Conservation (phyloP, 1,140 invertebrate species). For the Zeugodacus cucurbitae region DNA sequence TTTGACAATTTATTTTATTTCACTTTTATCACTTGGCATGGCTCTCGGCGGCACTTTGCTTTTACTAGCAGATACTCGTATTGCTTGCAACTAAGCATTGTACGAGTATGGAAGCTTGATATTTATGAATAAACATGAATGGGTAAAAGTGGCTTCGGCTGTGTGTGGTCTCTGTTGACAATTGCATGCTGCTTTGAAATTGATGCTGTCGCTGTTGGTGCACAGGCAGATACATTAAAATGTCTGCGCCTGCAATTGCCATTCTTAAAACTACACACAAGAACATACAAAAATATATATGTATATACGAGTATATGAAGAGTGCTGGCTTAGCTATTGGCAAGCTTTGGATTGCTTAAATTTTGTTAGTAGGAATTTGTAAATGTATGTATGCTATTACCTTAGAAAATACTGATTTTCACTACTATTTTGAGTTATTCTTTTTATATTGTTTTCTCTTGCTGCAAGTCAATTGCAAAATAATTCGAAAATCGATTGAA, state of each 20-base stretch:
- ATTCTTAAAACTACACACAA: background rate
- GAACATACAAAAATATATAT: background rate
- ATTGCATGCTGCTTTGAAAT: conserved; percentile 24
- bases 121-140: conserved; percentile 24
- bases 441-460: background rate
- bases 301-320: no score
- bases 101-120: background rate
- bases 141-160: background rate
- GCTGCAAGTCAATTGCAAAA: background rate
- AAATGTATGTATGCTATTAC: background rate
- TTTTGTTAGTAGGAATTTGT: background rate
- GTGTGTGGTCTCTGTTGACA: background rate
- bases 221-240: background rate
- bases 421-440: background rate
- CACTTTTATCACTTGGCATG: conserved; percentile 33
- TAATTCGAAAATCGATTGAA: background rate
- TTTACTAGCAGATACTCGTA: background rate
- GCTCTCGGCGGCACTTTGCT: conserved; percentile 2
- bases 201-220: background rate
- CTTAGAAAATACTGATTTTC: background rate
- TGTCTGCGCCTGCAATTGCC: conserved; percentile 16
- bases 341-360: background rate
- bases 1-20: conserved; percentile 29
- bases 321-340: background rate
- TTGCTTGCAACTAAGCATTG: background rate